phyloP scores from a whole-genome alignment of 2,888 invertebrate genomes.

The Boloria euphrosyne region DNA sequence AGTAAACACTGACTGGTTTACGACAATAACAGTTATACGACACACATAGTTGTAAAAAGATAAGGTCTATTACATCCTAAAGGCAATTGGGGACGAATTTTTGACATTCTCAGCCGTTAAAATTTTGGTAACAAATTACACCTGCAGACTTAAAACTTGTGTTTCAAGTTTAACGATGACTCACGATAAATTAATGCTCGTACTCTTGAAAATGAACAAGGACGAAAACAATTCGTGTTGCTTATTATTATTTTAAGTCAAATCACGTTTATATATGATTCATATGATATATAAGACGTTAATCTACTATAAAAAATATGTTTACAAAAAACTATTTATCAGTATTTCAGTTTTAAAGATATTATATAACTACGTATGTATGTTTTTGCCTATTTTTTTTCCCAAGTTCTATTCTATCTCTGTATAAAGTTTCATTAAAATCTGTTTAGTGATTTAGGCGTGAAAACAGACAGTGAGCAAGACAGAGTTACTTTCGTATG shows the following conservation, averaged over 20 bases:
- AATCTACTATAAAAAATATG: no score
- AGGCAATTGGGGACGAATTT: constrained; percentile 20
- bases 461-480: no score
- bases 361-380: no score
- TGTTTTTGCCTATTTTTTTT: no score
- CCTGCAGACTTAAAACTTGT: constrained; percentile 27
- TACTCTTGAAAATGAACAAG: constrained; percentile 33
- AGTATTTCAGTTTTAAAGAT: no score
- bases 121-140: constrained; percentile 32
- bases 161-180: constrained; percentile 36
- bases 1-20: constrained; percentile 57
- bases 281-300: no score
- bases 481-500: no score
- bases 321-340: no score
- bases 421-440: no score
- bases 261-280: not conserved
- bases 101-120: constrained; percentile 17
- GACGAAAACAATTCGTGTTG: constrained; percentile 11
- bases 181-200: constrained; percentile 34
- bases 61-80: constrained; percentile 29
- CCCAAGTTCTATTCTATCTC: no score
- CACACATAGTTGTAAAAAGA: constrained; percentile 57
- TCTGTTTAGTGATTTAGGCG: no score
- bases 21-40: constrained; percentile 65
- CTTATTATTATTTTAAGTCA: not conserved